Conservation (phyloP, 2,113 vertebrate genomes). For the Ploceus nigricollis region DNA sequence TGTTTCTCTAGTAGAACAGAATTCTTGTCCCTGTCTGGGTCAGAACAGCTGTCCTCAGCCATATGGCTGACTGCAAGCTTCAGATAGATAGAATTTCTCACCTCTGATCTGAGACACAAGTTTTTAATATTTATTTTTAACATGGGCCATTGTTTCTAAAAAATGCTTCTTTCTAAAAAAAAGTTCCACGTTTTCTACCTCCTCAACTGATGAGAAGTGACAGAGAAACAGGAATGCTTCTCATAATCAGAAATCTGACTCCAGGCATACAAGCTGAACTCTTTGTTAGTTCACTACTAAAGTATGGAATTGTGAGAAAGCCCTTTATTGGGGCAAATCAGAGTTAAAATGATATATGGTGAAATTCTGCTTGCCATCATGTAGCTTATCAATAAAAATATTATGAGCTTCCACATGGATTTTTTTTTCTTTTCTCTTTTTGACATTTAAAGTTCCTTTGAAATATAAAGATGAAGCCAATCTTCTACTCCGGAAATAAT, state of each 20-base stretch:
- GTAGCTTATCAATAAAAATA: neutral
- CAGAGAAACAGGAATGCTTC: neutral
- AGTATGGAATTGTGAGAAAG: neutral
- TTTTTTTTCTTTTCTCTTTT: neutral
- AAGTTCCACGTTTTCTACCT: neutral
- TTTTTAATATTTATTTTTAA: neutral
- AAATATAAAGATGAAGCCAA: neutral
- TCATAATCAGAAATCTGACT: neutral
- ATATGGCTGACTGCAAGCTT: neutral
- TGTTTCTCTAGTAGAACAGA: neutral
- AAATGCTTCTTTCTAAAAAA: neutral
- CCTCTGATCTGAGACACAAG: neutral
- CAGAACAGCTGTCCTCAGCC: neutral
- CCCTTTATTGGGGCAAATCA: neutral
- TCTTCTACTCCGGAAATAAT: neutral
- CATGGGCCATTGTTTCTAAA: neutral
- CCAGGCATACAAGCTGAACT: neutral
- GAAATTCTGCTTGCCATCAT: neutral
- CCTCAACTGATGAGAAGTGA: neutral
- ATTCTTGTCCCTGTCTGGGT: neutral
- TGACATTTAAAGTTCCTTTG: neutral
- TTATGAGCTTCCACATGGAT: fast-evolving
- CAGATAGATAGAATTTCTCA: neutral
- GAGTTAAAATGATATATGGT: neutral
- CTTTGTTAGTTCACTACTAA: fast-evolving